Evolutionary conservation across 2,888 invertebrate genomes (phyloP).

Genomic region (Hirudinaria manillensis): DNA sequence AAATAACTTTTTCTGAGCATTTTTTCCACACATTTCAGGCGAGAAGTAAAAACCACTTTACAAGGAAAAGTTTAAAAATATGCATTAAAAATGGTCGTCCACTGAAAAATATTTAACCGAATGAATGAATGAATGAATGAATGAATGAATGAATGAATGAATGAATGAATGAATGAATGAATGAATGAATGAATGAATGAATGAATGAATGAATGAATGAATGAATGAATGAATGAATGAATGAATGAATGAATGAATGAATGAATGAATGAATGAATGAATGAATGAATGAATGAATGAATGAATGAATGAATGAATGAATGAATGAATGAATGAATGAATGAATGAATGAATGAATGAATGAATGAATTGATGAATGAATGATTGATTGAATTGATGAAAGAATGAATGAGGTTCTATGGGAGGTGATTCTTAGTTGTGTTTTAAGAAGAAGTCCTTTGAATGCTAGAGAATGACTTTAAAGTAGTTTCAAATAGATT

Average conservation of each 20-base stretch:
- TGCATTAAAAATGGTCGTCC: no score
- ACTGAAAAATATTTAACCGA: no score
- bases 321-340: conserved; percentile 3
- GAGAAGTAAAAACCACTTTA: no score
- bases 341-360: background rate
- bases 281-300: background rate
- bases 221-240: background rate
- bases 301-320: background rate
- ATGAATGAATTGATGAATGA: background rate
- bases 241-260: background rate
- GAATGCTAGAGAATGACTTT: no score
- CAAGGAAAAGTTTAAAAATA: no score
- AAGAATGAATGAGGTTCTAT: background rate
- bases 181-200: background rate
- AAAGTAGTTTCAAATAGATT: no score
- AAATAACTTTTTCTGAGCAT: no score
- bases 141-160: background rate
- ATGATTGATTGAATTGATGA: conserved; percentile 4
- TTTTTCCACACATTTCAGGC: no score
- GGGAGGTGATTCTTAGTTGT: no score
- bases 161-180: background rate
- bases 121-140: background rate
- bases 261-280: background rate
- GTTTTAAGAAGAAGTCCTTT: no score
- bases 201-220: conserved; percentile 10